Percentiles rank a stretch among this genome's conserved stretches.
phyloP scores from a whole-genome alignment of 2,888 invertebrate species.

The Nemurella pictetii region DNA sequence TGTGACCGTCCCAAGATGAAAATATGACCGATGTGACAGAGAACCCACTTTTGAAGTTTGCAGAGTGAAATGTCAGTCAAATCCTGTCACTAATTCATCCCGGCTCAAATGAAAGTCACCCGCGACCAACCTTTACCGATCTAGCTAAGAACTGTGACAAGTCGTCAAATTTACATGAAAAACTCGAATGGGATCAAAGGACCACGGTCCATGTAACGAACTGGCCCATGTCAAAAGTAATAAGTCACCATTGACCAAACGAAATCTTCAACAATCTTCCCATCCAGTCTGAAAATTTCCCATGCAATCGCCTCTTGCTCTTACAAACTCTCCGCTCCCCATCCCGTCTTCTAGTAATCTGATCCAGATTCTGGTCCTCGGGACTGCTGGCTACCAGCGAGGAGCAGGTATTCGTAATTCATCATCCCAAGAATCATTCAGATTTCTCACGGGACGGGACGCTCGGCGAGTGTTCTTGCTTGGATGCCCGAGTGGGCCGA shows the following conservation, averaged over 20 bases:
- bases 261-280: background rate
- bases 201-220: background rate
- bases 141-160: background rate
- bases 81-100: background rate
- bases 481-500: background rate
- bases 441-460: background rate
- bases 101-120: background rate
- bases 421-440: background rate
- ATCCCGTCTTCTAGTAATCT: background rate
- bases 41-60: too few species aligned
- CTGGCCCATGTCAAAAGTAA: background rate
- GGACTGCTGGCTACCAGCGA: background rate
- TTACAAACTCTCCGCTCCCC: background rate
- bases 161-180: background rate
- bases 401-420: background rate
- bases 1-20: background rate
- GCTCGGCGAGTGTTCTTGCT: background rate
- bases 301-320: background rate
- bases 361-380: constrained; percentile 4
- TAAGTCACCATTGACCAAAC: background rate
- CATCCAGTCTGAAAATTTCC: background rate
- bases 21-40: too few species aligned
- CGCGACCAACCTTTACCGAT: background rate
- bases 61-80: background rate
- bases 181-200: background rate